Base-by-base conservation (phyloP, 2,797 vertebrate species). In the Sylvilagus floridanus region DNA sequence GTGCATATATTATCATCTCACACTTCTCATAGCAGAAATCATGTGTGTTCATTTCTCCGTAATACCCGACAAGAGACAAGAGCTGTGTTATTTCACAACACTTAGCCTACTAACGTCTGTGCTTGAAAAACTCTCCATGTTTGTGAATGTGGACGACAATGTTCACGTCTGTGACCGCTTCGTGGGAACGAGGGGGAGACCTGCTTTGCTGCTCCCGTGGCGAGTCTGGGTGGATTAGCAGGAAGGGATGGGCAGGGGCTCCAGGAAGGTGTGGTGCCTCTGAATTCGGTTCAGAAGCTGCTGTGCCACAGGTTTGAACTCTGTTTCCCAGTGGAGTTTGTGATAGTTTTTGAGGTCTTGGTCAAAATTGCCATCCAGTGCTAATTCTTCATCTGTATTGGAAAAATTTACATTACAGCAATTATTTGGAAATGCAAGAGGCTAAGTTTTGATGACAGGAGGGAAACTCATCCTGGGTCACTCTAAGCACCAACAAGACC, bases 291-390 rank as follows among this genome's bases (percentile, higher is more conserved):
- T 97, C 52, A 98, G 97, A 90, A 99, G 99, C 88, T 99, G 99
- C 95, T 98, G 97, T 84, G 99, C 99, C 92, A 99, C 99, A 5
- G 99, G 99, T 81, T 98, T 98, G 97, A 99, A 99, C 93, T 99
- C 99, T 13, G 96, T 96, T 98, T 99, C 99, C 99, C 99, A 99
- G 81, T 98, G 99, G 4, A 98, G 97, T 96, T 84, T 98, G 97
- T 99, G 99, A 91, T 98, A 98, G 79, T 98, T 98, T 96, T 97
- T 98, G 92, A 98, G 95, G 14, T 98, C 98, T 91, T 97, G 96
- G 82, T 98, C 96, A 50, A 98, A 97, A 78, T 94, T 97, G 98
- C 98, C 98, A 94, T 98, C 98, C 97, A 99, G 92, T 17, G 95
- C 98, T 72, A 98, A 94, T 4, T 99, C 98, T 98, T 98, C 98